phyloP scores from a whole-genome alignment of 2,888 invertebrate genomes.

The Drosophila nigritarsus region DNA sequence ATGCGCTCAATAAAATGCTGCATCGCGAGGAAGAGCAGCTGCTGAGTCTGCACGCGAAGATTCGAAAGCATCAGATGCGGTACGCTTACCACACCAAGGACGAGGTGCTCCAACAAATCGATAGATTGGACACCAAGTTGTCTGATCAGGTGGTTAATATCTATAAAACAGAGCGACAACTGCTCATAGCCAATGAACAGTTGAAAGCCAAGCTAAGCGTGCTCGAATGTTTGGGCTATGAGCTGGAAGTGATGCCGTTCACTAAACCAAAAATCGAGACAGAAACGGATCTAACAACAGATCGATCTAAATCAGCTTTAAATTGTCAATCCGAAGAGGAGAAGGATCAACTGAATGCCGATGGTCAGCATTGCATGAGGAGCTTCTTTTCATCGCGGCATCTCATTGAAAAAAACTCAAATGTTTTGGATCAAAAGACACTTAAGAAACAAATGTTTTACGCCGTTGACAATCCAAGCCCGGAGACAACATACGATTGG shows the following conservation, averaged over 20 bases:
- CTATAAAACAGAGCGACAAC: slow-evolving; percentile 86
- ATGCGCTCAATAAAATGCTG: slow-evolving; percentile 90
- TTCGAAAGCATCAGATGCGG: slow-evolving; percentile 86
- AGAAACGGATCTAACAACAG: background rate
- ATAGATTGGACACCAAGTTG: slow-evolving; percentile 86
- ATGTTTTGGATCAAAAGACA: slow-evolving; percentile 58
- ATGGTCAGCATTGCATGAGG: background rate
- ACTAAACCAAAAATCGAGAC: slow-evolving; percentile 3
- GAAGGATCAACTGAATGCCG: background rate
- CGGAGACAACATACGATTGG: background rate
- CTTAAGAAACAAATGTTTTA: slow-evolving; percentile 73
- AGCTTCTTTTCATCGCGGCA: slow-evolving; percentile 12
- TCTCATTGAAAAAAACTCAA: slow-evolving; percentile 60
- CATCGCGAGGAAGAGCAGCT: slow-evolving; percentile 91
- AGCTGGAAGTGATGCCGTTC: slow-evolving; percentile 79
- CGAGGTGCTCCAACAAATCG: slow-evolving; percentile 79
- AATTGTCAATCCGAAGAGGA: background rate
- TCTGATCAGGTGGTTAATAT: slow-evolving; percentile 86
- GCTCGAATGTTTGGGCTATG: slow-evolving; percentile 86
- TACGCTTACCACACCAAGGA: slow-evolving; percentile 77
- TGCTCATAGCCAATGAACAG: slow-evolving; percentile 86
- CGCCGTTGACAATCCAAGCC: background rate
- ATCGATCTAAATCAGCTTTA: background rate
- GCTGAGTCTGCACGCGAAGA: slow-evolving; percentile 88
- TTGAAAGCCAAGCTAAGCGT: slow-evolving; percentile 86